Evolutionary conservation across 2,888 invertebrate genomes (phyloP).

Genomic region (Arrhopalites spinosus): DNA sequence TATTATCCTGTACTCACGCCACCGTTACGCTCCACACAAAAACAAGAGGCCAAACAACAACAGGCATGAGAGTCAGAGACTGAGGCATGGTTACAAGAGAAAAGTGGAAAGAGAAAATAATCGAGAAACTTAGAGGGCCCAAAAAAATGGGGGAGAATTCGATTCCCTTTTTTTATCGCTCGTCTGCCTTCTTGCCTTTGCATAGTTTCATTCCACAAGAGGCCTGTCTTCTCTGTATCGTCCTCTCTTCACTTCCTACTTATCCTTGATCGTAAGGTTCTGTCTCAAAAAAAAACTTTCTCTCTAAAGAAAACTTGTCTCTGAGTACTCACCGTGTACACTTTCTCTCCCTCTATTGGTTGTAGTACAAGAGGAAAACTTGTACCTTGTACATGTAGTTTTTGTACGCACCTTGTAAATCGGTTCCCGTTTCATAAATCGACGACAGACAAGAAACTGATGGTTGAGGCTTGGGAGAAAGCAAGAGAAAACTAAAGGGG

Average conservation of each 20-base stretch:
- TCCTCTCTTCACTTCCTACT: not conserved
- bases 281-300: not conserved
- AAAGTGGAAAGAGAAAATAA: conserved; percentile 12
- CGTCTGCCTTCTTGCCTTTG: conserved; percentile 2
- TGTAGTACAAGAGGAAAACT: not conserved
- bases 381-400: not conserved
- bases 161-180: conserved; percentile 31
- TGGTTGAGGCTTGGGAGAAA: not conserved
- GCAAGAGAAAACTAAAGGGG: not conserved
- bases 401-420: conserved; percentile 7
- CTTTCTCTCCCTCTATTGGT: not conserved
- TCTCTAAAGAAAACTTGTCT: not conserved
- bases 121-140: conserved; percentile 28
- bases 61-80: not conserved
- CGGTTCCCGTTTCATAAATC: not conserved
- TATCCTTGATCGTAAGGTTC: not conserved
- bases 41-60: not conserved
- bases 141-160: conserved; percentile 26
- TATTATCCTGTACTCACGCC: too few species aligned
- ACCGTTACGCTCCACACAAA: not conserved
- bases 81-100: not conserved
- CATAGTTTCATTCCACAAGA: conserved; percentile 17
- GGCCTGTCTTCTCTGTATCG: not conserved
- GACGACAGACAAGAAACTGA: not conserved
- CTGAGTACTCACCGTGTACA: not conserved